Evolutionary conservation across 1,140 invertebrate genomes (phyloP), one percentile per base, ranked within the genome.

Genomic region (Drosophila willistoni): DNA sequence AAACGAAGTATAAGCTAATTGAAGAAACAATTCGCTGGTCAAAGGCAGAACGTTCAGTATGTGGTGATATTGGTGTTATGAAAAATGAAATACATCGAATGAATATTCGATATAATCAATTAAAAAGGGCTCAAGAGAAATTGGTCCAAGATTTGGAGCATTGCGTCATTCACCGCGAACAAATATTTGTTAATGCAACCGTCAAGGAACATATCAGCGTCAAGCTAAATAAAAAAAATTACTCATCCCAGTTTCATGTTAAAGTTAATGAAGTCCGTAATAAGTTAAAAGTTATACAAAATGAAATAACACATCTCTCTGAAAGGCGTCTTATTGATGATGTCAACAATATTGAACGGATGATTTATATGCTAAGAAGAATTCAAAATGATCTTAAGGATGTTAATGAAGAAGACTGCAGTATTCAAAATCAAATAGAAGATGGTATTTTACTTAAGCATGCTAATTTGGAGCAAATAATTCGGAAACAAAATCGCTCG

Each of bases 1-100:
- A 97, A 78, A 95, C 96, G 80, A 96, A 97, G 92, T 94, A 95
- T 56, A 94, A 95, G 83, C 83, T 96, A 72, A 94, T 95, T 3
- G 93, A 94, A 33, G 96, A 97, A 36, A 36, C 34, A 10, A 36
- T 36, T 36, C 34, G 34, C 9, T 36, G 34, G 34, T 36, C 34
- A 36, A 36, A 36, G 9, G 2, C 34, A 36, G 34, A 36, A 36
- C 7, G 34, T 0, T 36, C 34, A 3, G 34, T 36, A 36, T 1
- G 9, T 10, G 34, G 34, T 36, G 34, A 36, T 12, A 36, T 36
- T 36, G 94, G 94, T 10, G 93, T 92, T 12, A 96, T 97, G 96
- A 96, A 94, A 91, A 93, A 93, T 60, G 96, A 97, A 93, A 97
- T 97, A 86, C 96, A 97, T 83, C 94, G 95, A 78, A 97, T 97